These are phyloP conservation scores for Sarcophaga caerulescens DNA, from an alignment of 2,888 invertebrate genomes.

Conservation along the genomic window DNA sequence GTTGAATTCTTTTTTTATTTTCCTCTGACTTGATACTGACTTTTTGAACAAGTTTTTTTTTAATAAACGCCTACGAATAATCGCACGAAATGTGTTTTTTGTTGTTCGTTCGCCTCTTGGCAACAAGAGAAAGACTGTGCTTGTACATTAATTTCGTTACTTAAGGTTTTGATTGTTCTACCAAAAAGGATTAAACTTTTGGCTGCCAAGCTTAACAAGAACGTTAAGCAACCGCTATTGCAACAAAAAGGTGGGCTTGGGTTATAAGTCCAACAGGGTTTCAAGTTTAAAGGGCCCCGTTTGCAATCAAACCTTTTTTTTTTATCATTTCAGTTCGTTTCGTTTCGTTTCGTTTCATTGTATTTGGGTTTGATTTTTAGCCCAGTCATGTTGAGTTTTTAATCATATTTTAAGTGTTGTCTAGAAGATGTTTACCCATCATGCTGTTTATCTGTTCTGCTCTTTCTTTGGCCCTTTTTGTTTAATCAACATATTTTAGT, in stretches of 20 bases:
- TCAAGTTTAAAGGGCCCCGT: constrained; percentile 27
- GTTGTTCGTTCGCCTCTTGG: constrained; percentile 17
- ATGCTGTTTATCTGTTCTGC: not conserved
- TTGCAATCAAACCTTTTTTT: too few relatives aligned
- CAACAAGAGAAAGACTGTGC: constrained; percentile 10
- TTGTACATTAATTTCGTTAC: constrained; percentile 43
- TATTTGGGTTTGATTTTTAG: constrained; percentile 5
- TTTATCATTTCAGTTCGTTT: too few relatives aligned
- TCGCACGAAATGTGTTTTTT: not conserved
- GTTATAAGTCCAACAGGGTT: not conserved
- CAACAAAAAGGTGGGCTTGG: constrained; percentile 7
- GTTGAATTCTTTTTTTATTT: not conserved
- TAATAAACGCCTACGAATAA: constrained; percentile 60
- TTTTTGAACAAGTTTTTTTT: constrained; percentile 49
- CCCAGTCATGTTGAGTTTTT: not conserved
- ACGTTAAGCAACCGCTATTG: constrained; percentile 3
- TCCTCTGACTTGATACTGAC: constrained; percentile 21
- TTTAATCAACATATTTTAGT: constrained; percentile 73
- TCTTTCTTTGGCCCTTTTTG: constrained; percentile 25
- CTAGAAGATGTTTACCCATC: not conserved
- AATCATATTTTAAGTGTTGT: not conserved
- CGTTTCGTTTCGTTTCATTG: too few relatives aligned
- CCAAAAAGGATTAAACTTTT: not conserved
- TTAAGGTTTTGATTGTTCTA: not conserved
- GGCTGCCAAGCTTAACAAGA: constrained; percentile 1